Evolutionary conservation across 2,113 vertebrate genomes (phyloP).

Genomic region (Progne subis): DNA sequence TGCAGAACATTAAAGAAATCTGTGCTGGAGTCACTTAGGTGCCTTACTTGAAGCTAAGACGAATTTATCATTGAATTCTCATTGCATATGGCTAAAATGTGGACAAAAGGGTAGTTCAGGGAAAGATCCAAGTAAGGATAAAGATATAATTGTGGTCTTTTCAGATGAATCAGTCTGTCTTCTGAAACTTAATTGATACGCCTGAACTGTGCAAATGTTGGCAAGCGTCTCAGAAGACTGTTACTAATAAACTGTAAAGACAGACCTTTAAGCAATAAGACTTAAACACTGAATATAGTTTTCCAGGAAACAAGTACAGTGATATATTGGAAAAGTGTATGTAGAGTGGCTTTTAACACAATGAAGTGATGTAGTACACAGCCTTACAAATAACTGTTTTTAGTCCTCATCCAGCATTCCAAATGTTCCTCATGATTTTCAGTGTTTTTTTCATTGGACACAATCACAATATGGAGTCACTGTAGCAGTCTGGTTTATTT

Average conservation of each 20-base stretch:
- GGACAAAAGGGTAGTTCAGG: not conserved
- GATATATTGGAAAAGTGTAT: not conserved
- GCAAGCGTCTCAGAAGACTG: not conserved
- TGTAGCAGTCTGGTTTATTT: not conserved
- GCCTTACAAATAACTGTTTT: not conserved
- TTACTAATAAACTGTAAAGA: not conserved
- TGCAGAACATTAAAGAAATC: not conserved
- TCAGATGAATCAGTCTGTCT: not conserved
- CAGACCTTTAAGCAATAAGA: not conserved
- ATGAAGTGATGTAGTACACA: not conserved
- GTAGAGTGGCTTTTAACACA: not conserved
- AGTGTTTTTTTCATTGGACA: not conserved
- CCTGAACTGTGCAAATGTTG: not conserved
- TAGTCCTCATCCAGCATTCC: not conserved
- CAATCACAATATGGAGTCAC: not conserved
- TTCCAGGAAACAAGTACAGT: not conserved
- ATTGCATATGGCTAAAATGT: not conserved
- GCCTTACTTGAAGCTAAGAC: conserved; percentile 7
- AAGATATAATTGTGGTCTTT: not conserved
- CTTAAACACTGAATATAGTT: not conserved
- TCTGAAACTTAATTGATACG: not conserved
- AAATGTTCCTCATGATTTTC: not conserved
- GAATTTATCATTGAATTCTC: not conserved
- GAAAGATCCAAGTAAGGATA: not conserved
- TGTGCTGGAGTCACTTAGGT: not conserved